Conservation (phyloP, 2,797 vertebrate species). For the Lepilemur septentrionalis region DNA sequence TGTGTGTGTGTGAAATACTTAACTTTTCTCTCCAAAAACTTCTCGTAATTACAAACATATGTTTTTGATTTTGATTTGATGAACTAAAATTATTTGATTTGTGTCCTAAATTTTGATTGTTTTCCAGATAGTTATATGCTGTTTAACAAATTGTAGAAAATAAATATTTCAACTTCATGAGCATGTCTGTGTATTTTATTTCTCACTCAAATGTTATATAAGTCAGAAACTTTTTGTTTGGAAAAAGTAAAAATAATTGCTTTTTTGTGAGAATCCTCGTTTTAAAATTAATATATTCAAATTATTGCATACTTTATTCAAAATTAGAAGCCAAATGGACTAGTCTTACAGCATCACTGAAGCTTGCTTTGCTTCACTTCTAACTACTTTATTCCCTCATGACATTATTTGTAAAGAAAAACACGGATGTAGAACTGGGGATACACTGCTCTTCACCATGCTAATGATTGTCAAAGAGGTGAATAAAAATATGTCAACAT, state of each 20-base stretch:
- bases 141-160: not conserved
- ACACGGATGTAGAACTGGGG: not conserved
- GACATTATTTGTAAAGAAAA: not conserved
- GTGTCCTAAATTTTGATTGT: not conserved
- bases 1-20: not conserved
- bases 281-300: not conserved
- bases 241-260: not conserved
- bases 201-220: not conserved
- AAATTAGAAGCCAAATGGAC: not conserved
- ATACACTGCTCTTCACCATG: not conserved
- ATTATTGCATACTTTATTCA: not conserved
- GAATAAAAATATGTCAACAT: not conserved
- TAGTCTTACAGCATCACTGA: not conserved
- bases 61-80: not conserved
- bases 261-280: not conserved
- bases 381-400: not conserved
- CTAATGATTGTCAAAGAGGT: not conserved
- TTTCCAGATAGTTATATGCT: not conserved
- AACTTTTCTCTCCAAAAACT: not conserved
- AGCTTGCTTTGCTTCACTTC: not conserved
- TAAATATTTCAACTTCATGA: not conserved
- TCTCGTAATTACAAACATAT: not conserved
- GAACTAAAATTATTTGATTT: not conserved
- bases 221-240: not conserved
- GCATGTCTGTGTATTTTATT: not conserved